phyloP scores from a whole-genome alignment of 2,113 vertebrate genomes.

The Sinocyclocheilus grahami region DNA sequence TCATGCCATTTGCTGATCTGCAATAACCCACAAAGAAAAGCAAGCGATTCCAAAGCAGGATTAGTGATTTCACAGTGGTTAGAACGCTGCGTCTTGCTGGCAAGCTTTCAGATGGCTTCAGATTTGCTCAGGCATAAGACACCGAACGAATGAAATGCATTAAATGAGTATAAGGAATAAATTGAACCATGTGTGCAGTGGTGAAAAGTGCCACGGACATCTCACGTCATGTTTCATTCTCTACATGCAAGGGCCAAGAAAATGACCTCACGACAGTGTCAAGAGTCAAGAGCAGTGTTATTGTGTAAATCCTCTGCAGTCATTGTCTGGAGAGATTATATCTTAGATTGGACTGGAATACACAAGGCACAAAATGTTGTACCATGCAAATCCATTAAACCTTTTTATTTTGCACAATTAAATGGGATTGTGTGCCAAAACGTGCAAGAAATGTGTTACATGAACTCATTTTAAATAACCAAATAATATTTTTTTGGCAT shows the following conservation, averaged over 20 bases:
- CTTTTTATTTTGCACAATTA: no score
- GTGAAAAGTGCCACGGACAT: neutral
- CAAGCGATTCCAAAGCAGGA: constrained; percentile 48
- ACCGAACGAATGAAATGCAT: neutral
- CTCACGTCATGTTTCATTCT: neutral
- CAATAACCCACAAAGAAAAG: constrained; percentile 56
- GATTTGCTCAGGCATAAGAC: constrained; percentile 38
- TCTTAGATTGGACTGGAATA: neutral
- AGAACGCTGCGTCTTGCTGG: constrained; percentile 36
- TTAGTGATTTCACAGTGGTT: constrained; percentile 57
- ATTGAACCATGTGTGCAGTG: constrained; percentile 4
- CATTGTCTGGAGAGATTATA: constrained; percentile 4
- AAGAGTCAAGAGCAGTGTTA: neutral
- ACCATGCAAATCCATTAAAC: neutral
- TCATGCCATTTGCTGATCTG: constrained; percentile 52
- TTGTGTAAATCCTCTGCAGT: neutral
- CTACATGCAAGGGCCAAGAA: neutral
- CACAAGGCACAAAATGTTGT: constrained; percentile 3
- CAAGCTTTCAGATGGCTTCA: constrained; percentile 19
- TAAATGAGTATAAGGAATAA: constrained; percentile 22
- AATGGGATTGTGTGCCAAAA: neutral
- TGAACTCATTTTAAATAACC: neutral
- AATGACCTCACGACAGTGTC: neutral
- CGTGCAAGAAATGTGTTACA: neutral
- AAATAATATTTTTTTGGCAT: neutral